Evolutionary conservation across 2,797 vertebrate species (phyloP).

Genomic region (Hydrophis major): DNA sequence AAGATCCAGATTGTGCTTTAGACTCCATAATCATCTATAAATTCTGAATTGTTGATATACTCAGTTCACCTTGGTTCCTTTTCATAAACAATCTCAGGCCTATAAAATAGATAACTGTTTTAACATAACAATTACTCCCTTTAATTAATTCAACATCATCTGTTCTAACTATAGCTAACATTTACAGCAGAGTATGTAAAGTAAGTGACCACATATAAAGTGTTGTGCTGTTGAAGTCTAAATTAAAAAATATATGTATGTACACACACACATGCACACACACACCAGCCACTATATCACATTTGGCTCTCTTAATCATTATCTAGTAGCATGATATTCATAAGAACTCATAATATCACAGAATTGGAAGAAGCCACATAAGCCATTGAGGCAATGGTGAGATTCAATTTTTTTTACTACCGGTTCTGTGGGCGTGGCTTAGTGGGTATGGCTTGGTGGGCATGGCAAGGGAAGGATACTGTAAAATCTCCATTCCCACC

Average conservation of each 20-base stretch:
- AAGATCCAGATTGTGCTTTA: conserved; percentile 32
- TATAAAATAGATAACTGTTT: conserved; percentile 51
- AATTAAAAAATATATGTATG: conserved; percentile 32
- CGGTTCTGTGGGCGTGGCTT: too few species aligned
- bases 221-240: conserved; percentile 60
- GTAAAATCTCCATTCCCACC: too few species aligned
- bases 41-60: conserved; percentile 37
- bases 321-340: neutral
- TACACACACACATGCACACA: neutral
- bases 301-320: neutral
- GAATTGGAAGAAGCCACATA: neutral
- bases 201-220: conserved; percentile 59
- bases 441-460: too few species aligned
- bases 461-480: too few species aligned
- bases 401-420: too few species aligned
- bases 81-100: conserved; percentile 40
- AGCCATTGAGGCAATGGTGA: too few species aligned
- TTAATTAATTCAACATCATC: conserved; percentile 62
- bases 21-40: conserved; percentile 39
- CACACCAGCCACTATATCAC: neutral
- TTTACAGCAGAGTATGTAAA: conserved; percentile 57
- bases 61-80: conserved; percentile 48
- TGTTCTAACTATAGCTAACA: conserved; percentile 57
- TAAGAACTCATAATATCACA: neutral
- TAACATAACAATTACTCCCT: conserved; percentile 49